phyloP scores from a whole-genome alignment of 2,888 invertebrate species.

The Erebia palarica region DNA sequence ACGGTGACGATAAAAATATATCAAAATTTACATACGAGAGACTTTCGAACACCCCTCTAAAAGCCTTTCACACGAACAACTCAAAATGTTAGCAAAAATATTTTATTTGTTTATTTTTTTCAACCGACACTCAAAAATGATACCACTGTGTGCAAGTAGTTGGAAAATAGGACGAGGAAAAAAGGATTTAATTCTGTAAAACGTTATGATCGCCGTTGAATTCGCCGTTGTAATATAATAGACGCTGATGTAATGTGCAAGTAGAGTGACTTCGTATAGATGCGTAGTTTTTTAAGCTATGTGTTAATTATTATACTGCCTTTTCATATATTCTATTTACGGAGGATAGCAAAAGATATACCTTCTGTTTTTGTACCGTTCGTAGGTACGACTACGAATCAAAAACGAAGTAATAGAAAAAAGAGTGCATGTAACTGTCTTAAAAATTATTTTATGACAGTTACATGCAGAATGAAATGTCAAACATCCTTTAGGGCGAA shows the following conservation, averaged over 20 bases:
- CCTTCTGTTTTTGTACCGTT: no score
- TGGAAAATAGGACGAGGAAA: slow-evolving; percentile 28
- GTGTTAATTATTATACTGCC: no score
- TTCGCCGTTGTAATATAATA: not conserved
- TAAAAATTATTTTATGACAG: no score
- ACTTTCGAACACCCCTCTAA: slow-evolving; percentile 15
- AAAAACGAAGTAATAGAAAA: no score
- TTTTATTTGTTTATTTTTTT: slow-evolving; percentile 16
- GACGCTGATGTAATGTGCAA: not conserved
- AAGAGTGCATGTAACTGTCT: no score
- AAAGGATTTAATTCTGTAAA: not conserved
- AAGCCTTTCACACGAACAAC: slow-evolving; percentile 23
- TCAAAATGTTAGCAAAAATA: slow-evolving; percentile 22
- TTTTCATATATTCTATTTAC: no score
- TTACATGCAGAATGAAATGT: no score
- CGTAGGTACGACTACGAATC: no score
- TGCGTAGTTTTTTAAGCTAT: not conserved
- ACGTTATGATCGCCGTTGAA: not conserved
- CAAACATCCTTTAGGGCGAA: no score
- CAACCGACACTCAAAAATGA: slow-evolving; percentile 18
- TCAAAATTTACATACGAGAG: slow-evolving; percentile 21
- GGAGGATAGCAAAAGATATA: no score
- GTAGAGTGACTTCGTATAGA: not conserved
- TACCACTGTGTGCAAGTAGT: slow-evolving; percentile 24
- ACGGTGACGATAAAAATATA: slow-evolving; percentile 5